Evolutionary conservation across 2,888 invertebrate genomes (phyloP).

Genomic region (Capitulum mitella): DNA sequence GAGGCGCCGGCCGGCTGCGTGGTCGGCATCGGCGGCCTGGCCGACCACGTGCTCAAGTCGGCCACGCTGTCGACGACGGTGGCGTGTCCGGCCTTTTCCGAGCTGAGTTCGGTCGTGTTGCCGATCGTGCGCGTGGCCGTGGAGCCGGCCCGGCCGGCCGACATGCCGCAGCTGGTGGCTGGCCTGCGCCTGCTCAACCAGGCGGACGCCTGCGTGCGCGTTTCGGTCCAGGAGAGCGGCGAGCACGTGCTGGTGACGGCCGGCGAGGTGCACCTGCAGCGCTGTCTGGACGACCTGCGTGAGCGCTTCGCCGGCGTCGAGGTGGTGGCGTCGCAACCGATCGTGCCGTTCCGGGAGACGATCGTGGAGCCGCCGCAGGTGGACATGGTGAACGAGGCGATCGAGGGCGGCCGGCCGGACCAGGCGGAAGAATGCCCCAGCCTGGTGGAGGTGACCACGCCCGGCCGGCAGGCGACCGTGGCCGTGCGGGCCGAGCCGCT

Average conservation of each 20-base stretch:
- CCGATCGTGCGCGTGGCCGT: slow-evolving; percentile 92
- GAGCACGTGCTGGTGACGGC: slow-evolving; percentile 91
- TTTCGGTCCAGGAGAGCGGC: slow-evolving; percentile 79
- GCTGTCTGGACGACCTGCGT: slow-evolving; percentile 86
- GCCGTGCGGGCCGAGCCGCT: slow-evolving; percentile 69
- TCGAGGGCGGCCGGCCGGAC: slow-evolving; percentile 54
- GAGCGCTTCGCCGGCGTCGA: slow-evolving; percentile 73
- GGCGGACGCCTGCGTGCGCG: slow-evolving; percentile 84
- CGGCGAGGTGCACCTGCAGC: slow-evolving; percentile 93
- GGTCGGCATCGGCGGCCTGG: slow-evolving; percentile 77
- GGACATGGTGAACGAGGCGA: slow-evolving; percentile 79
- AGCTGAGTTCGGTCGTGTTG: slow-evolving; percentile 63
- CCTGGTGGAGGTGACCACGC: slow-evolving; percentile 54
- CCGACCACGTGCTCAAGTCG: slow-evolving; percentile 75
- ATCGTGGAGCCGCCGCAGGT: slow-evolving; percentile 69
- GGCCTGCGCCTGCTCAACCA: slow-evolving; percentile 81
- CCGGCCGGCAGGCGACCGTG: slow-evolving; percentile 60
- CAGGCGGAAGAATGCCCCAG: slow-evolving; percentile 38
- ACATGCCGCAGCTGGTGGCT: slow-evolving; percentile 56
- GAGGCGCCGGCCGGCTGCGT: slow-evolving; percentile 85
- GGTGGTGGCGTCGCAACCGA: slow-evolving; percentile 86
- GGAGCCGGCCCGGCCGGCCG: slow-evolving; percentile 72
- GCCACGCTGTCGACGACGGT: slow-evolving; percentile 76
- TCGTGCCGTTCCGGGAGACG: slow-evolving; percentile 93
- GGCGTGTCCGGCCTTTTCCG: slow-evolving; percentile 79